These are phyloP conservation scores for Myotis daubentonii DNA, from an alignment of 2,797 vertebrate species.

Conservation along the genomic window DNA sequence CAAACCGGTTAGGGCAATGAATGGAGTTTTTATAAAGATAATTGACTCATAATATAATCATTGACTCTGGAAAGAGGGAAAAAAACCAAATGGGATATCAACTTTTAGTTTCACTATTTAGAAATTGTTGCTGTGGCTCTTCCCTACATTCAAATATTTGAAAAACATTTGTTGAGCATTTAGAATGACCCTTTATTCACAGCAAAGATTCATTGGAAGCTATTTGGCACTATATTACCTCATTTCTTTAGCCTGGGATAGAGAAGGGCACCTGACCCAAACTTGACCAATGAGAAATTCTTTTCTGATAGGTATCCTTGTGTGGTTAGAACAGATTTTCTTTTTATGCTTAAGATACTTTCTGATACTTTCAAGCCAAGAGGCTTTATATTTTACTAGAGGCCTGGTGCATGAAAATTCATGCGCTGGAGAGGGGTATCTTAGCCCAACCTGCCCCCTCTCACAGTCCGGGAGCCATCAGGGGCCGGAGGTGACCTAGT, in stretches of 20 bases:
- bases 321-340: slow-evolving; percentile 1
- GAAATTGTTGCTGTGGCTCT: not conserved
- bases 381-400: not conserved
- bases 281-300: slow-evolving; percentile 1
- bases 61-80: not conserved
- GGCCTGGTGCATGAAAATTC: too few relatives aligned
- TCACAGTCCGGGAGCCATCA: too few relatives aligned
- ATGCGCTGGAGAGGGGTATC: too few relatives aligned
- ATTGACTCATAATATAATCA: not conserved
- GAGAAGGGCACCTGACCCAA: not conserved
- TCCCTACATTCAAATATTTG: not conserved
- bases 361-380: not conserved
- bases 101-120: not conserved
- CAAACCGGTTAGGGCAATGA: not conserved
- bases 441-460: too few relatives aligned
- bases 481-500: too few relatives aligned
- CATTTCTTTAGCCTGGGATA: not conserved
- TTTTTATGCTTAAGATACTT: not conserved
- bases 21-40: not conserved
- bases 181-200: not conserved
- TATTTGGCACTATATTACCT: not conserved
- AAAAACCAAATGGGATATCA: not conserved
- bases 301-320: not conserved
- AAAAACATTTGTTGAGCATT: not conserved
- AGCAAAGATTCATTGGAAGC: not conserved